Conservation (phyloP, 2,888 invertebrate genomes). For the Diadromus collaris region DNA sequence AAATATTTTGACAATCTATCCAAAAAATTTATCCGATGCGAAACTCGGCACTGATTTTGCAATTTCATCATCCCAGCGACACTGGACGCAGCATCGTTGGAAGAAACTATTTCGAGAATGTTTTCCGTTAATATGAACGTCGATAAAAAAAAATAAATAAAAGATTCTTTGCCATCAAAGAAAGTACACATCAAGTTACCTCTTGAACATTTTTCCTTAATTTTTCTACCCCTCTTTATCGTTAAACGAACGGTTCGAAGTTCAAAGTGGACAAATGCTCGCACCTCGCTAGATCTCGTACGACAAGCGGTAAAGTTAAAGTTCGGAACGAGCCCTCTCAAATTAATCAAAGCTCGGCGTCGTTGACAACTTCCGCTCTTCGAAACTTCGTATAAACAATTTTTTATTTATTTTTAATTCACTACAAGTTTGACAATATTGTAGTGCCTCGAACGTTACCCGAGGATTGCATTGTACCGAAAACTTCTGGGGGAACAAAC, state of each 20-base stretch:
- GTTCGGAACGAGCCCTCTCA: neutral
- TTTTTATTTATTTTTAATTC: conserved; percentile 18
- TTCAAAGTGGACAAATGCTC: neutral
- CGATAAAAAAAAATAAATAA: neutral
- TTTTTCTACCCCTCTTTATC: neutral
- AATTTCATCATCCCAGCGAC: neutral
- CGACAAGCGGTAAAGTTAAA: neutral
- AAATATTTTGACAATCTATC: neutral
- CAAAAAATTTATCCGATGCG: neutral
- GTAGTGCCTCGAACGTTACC: conserved; percentile 1
- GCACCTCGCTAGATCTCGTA: neutral
- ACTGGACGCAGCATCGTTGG: neutral
- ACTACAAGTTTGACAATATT: conserved; percentile 19
- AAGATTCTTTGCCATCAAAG: neutral
- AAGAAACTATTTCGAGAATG: neutral
- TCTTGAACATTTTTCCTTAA: neutral
- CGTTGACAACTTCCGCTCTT: neutral
- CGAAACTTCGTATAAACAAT: neutral
- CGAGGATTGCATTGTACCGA: conserved; percentile 11
- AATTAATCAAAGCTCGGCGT: neutral
- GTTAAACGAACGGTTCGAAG: neutral
- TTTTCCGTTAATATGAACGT: neutral
- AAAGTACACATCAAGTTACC: neutral
- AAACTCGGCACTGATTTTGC: neutral
- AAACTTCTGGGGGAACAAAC: conserved; percentile 57